Evolutionary conservation across 2,797 vertebrate genomes (phyloP).

Genomic region (Eleutherodactylus coqui): DNA sequence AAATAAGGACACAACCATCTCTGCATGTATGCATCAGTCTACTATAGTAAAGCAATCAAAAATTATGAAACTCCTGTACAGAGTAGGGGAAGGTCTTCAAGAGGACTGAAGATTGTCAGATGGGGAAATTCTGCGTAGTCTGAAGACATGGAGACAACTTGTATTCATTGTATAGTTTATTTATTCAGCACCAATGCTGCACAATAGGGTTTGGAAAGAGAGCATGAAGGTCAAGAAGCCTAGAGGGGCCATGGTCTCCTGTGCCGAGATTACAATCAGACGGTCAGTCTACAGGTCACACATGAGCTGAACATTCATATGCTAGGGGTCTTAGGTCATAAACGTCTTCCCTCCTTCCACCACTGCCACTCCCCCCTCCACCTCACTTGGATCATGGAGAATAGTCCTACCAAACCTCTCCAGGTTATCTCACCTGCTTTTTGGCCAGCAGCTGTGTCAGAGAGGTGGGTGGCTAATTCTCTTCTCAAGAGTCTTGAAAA

Average conservation of each 20-base stretch:
- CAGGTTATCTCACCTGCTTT: slow-evolving; percentile 24
- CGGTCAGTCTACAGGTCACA: slow-evolving; percentile 32
- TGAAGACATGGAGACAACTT: not conserved
- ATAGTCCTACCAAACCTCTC: not conserved
- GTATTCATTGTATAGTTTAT: slow-evolving; percentile 34
- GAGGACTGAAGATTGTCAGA: not conserved
- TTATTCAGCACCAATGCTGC: slow-evolving; percentile 12
- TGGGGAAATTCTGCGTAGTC: not conserved
- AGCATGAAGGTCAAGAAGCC: slow-evolving; percentile 39
- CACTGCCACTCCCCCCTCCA: not conserved
- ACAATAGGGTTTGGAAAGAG: slow-evolving; percentile 32
- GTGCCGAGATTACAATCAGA: slow-evolving; percentile 38
- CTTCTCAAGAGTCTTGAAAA: not conserved
- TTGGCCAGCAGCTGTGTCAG: slow-evolving; percentile 22
- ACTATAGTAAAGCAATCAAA: not conserved
- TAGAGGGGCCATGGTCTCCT: slow-evolving; percentile 19
- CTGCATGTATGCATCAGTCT: not conserved
- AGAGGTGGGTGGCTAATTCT: not conserved
- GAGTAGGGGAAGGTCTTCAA: not conserved
- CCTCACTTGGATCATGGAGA: not conserved
- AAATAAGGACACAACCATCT: not conserved
- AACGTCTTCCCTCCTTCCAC: not conserved
- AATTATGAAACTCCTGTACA: too few species aligned
- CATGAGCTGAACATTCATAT: slow-evolving; percentile 18
- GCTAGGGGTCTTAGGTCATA: slow-evolving; percentile 13